A percentile compares a stretch with the other conserved stretches of the same genome.
Evolutionary conservation across 2,888 invertebrate genomes (phyloP).

Genomic region (Drosophila tanythrix): DNA sequence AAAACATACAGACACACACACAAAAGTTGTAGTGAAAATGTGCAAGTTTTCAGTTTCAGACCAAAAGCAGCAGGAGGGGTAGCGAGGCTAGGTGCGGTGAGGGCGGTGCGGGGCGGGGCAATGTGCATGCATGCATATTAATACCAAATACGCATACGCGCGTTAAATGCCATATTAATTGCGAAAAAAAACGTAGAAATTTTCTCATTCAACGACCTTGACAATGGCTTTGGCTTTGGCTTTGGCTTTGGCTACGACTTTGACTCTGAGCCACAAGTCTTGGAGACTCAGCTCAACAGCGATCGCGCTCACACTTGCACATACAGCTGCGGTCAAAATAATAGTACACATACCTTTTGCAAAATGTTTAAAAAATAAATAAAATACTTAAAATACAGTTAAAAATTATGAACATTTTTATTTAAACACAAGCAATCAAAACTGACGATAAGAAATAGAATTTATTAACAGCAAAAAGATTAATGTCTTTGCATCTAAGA

Average conservation of each 20-base stretch:
- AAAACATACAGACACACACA: background rate
- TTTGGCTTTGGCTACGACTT: constrained; percentile 43
- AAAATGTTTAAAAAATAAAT: background rate
- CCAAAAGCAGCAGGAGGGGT: constrained; percentile 19
- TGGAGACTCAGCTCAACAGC: constrained; percentile 26
- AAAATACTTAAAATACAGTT: background rate
- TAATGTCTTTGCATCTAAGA: too few relatives aligned
- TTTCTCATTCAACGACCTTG: constrained; percentile 80
- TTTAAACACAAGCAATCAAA: too few relatives aligned
- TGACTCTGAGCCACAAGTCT: constrained; percentile 23
- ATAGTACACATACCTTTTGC: background rate
- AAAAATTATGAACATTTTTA: background rate
- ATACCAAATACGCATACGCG: constrained; percentile 54
- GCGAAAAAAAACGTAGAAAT: constrained; percentile 71
- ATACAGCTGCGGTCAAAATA: background rate
- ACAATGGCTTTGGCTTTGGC: constrained; percentile 74
- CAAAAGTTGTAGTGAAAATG: constrained; percentile 66
- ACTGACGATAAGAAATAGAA: too few relatives aligned
- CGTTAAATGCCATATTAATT: constrained; percentile 70
- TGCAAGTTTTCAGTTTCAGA: constrained; percentile 43
- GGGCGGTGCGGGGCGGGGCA: background rate
- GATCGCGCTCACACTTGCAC: background rate
- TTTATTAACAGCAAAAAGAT: too few relatives aligned
- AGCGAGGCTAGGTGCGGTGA: background rate
- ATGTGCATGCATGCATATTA: constrained; percentile 41